Percentiles rank a stretch among this genome's conserved stretches.
phyloP scores from a whole-genome alignment of 2,797 vertebrate genomes.

The Scomberomorus guttatus region DNA sequence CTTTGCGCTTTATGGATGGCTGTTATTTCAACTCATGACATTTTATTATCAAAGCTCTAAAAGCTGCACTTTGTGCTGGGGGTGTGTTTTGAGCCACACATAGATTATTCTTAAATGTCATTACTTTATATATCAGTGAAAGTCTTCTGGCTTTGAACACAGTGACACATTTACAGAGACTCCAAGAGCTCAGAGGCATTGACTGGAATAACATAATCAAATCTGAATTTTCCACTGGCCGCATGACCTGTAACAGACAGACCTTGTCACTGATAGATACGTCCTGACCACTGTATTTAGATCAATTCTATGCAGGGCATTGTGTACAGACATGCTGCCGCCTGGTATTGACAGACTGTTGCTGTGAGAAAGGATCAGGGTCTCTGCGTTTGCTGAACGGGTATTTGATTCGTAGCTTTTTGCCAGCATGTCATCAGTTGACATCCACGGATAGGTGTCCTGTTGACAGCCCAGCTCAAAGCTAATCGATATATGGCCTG shows the following conservation, averaged over 20 bases:
- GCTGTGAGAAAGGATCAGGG: conserved; percentile 29
- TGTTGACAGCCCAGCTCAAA: neutral
- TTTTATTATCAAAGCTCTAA: conserved; percentile 3
- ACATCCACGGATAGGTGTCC: conserved; percentile 12
- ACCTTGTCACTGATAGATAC: conserved; percentile 26
- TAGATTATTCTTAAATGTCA: neutral
- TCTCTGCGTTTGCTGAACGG: neutral
- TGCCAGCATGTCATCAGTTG: neutral
- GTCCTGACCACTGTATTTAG: conserved; percentile 38
- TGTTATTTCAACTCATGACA: conserved; percentile 23
- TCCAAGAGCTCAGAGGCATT: conserved; percentile 15
- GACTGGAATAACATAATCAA: conserved; percentile 39
- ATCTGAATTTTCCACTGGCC: conserved; percentile 62
- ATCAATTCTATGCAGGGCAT: conserved; percentile 53
- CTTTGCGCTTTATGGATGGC: conserved; percentile 16
- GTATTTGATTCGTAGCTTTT: conserved; percentile 26
- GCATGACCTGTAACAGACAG: conserved; percentile 43
- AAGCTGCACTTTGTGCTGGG: conserved; percentile 4
- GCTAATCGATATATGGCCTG: neutral
- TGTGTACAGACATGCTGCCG: conserved; percentile 42
- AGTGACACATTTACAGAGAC: conserved; percentile 28
- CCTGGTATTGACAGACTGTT: conserved; percentile 34
- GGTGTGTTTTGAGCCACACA: neutral
- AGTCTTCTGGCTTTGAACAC: neutral
- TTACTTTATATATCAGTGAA: neutral